phyloP scores from a whole-genome alignment of 1,140 invertebrate species.

The Chrysoperla carnea region DNA sequence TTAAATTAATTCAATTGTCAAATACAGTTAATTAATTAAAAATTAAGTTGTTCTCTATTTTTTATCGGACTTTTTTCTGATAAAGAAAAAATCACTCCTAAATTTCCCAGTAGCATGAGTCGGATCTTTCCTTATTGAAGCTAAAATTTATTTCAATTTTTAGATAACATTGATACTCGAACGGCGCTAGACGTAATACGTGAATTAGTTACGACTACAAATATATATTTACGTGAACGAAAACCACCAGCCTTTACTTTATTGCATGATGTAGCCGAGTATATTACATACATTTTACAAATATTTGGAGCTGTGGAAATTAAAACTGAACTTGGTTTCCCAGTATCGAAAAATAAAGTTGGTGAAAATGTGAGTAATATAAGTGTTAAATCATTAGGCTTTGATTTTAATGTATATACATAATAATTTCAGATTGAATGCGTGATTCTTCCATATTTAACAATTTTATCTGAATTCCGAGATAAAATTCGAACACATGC shows the following conservation, averaged over 20 bases:
- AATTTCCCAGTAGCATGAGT: too few relatives aligned
- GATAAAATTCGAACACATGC: slow-evolving; percentile 63
- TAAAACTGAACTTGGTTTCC: slow-evolving; percentile 62
- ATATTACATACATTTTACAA: slow-evolving; percentile 72
- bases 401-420: too few relatives aligned
- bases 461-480: slow-evolving; percentile 71
- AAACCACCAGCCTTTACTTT: slow-evolving; percentile 37
- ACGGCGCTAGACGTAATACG: slow-evolving; percentile 63
- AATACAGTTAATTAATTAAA: too few relatives aligned
- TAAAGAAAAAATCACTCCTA: too few relatives aligned
- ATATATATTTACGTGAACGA: slow-evolving; percentile 66
- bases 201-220: slow-evolving; percentile 62
- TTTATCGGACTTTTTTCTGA: too few relatives aligned
- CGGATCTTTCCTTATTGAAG: too few relatives aligned
- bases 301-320: slow-evolving; percentile 74
- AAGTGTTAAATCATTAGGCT: too few relatives aligned
- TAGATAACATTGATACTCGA: slow-evolving; percentile 92
- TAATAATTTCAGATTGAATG: slow-evolving; percentile 44
- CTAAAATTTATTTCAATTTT: too few relatives aligned
- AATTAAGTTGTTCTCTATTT: too few relatives aligned
- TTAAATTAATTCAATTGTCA: too few relatives aligned
- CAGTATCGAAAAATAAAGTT: slow-evolving; percentile 23
- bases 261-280: slow-evolving; percentile 49
- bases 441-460: slow-evolving; percentile 73
- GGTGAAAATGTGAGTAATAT: slow-evolving; percentile 13